Evolutionary conservation across 2,113 vertebrate species (phyloP), one percentile per base, ranked within the genome.

Genomic region (Paracyprichromis sp.): DNA sequence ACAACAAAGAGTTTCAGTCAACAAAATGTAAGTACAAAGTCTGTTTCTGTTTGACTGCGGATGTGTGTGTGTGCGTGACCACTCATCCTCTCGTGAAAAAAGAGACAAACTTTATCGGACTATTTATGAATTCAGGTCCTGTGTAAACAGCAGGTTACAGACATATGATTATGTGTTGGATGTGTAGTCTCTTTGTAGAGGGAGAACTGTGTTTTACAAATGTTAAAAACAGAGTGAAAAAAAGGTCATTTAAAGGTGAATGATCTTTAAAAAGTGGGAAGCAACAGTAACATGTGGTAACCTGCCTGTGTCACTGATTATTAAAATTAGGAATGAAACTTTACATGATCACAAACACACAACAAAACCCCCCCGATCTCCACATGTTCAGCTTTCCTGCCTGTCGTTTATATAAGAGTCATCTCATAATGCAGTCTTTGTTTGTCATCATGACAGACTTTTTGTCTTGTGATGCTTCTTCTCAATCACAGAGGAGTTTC

Each of bases 21-120:
- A 43, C 59, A 59, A 43, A 79, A 63, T 56, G 93, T 94, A 86
- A 95, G 93, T 93, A 90, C 24, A 34, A 54, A 53, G 21, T 76
- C 8, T 31, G 45, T 40, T 78, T 82, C 5, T 78, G 29, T 83
- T 31, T 29, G 9, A 12, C 19, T 61, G 24, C 81, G 19, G 29
- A 12, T 66, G 31, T n/a, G 16, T 53, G 31, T 40, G 14, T 59
- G 12, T 43, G 17, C 1, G 9, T 38, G 3, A 53, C 5, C 7
- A 4, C 5, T 9, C 11, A 26, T 43, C 8, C 24, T 59, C 14
- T 36, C 3, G 8, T 9, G 34, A 34, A n/a, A 73, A 40, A 52
- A 53, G 0, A 29, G 16, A 7, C n/a, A 11, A 5, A 50, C 21
- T 19, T n/a, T 9, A 26, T 50, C 9, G 11, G 10, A 29, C 14